Percentiles rank a stretch among this genome's conserved stretches.
These are phyloP conservation scores for Poecilia gillii DNA, from an alignment of 2,797 vertebrate genomes.

Conservation along the genomic window DNA sequence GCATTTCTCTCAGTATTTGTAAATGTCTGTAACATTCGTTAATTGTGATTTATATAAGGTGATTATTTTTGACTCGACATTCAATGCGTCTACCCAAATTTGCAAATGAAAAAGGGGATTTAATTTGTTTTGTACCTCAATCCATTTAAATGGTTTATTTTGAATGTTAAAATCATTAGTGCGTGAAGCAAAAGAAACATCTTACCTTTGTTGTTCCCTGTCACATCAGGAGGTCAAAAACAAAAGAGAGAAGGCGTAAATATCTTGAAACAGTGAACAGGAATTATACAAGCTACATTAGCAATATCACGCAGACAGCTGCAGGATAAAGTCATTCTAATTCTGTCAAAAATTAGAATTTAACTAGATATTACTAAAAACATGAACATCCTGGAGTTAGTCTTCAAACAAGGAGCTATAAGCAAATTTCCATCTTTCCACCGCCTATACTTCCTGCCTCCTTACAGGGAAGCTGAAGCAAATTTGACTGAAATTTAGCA, in stretches of 20 bases:
- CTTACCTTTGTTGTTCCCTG: conserved; percentile 98
- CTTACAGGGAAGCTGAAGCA: neutral
- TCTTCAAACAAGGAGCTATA: neutral
- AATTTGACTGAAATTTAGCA: neutral
- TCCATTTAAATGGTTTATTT: neutral
- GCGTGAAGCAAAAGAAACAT: conserved; percentile 13
- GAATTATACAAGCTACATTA: conserved; percentile 6
- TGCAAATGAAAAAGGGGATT: neutral
- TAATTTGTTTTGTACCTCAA: neutral
- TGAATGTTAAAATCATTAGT: neutral
- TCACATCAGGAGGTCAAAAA: conserved; percentile 71
- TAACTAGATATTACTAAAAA: neutral
- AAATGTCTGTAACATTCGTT: neutral
- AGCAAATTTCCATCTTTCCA: neutral
- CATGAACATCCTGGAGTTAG: neutral
- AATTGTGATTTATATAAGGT: neutral
- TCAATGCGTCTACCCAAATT: neutral
- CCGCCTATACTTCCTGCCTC: neutral
- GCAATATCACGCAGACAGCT: neutral
- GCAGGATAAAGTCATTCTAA: neutral
- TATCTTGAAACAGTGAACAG: conserved; percentile 39
- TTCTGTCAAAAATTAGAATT: neutral
- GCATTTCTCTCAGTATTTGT: neutral
- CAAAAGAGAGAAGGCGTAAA: conserved; percentile 63
- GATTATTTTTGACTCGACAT: neutral